These are phyloP conservation scores for Gastrophryne carolinensis DNA, from an alignment of 2,797 vertebrate species.

Conservation along the genomic window DNA sequence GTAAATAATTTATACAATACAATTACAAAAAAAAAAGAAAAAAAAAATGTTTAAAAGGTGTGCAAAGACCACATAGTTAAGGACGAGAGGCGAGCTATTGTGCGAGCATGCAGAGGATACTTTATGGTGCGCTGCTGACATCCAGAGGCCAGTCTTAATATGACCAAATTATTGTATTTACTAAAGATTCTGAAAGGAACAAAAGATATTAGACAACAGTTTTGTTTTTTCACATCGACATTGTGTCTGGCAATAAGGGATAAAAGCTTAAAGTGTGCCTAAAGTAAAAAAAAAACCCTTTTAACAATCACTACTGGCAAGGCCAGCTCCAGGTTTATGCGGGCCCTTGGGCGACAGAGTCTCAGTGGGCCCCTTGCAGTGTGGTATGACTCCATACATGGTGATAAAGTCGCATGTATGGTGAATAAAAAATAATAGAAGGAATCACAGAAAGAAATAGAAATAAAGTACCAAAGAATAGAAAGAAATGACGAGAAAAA, in stretches of 20 bases:
- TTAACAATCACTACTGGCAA: too few relatives aligned
- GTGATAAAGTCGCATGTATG: too few relatives aligned
- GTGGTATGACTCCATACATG: too few relatives aligned
- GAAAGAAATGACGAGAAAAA: too few relatives aligned
- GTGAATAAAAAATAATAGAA: too few relatives aligned
- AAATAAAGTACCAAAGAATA: too few relatives aligned
- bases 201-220: not conserved
- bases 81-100: constrained; percentile 58
- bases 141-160: constrained; percentile 76
- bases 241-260: constrained; percentile 14
- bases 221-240: not conserved
- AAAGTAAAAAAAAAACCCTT: too few relatives aligned
- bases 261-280: too few relatives aligned
- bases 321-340: too few relatives aligned
- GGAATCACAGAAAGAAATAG: too few relatives aligned
- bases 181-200: not conserved
- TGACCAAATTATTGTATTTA: constrained; percentile 41
- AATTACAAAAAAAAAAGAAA: constrained; percentile 64
- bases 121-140: constrained; percentile 79
- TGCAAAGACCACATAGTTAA: constrained; percentile 58
- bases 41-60: constrained; percentile 66
- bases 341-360: too few relatives aligned
- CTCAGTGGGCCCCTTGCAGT: too few relatives aligned
- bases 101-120: constrained; percentile 41
- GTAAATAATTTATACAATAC: constrained; percentile 81